Percentiles rank a stretch among this genome's conserved stretches.
phyloP scores from a whole-genome alignment of 1,140 invertebrate species.

The Lycorma delicatula region DNA sequence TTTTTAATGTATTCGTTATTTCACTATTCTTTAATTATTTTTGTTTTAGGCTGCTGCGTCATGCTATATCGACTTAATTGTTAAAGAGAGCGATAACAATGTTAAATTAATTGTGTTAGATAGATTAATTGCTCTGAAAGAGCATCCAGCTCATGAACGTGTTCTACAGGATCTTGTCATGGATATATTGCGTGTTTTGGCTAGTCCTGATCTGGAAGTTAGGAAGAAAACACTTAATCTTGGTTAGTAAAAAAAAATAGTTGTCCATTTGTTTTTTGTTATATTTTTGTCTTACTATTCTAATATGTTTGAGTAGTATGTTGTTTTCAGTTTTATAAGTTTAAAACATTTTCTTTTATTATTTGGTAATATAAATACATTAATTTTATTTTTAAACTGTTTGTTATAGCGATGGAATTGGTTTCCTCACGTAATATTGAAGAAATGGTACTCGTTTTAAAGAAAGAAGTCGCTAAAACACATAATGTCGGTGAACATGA shows the following conservation, averaged over 20 bases:
- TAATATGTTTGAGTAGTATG: too few species aligned
- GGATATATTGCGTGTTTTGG: conserved; percentile 92
- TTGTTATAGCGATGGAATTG: conserved; percentile 69
- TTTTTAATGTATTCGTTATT: too few species aligned
- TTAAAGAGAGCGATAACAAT: conserved; percentile 99
- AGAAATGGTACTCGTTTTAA: conserved; percentile 90
- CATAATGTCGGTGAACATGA: conserved; percentile 84
- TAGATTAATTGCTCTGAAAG: conserved; percentile 81
- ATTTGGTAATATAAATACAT: conserved; percentile 22
- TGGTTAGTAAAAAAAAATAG: conserved; percentile 39
- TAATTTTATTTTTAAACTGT: conserved; percentile 26
- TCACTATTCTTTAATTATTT: too few species aligned
- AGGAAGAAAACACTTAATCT: conserved; percentile 78
- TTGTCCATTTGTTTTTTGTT: too few species aligned
- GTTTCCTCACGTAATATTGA: conserved; percentile 89
- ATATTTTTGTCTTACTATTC: too few species aligned
- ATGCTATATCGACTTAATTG: conserved; percentile 96
- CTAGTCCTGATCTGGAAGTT: conserved; percentile 91
- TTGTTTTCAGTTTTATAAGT: too few species aligned
- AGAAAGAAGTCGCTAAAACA: conserved; percentile 91
- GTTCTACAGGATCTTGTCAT: conserved; percentile 96
- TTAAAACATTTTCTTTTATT: too few species aligned
- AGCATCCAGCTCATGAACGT: conserved; percentile 78
- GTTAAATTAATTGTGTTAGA: conserved; percentile 98
- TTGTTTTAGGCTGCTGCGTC: conserved; percentile 80